These are phyloP conservation scores for Caloenas nicobarica DNA, from an alignment of 2,113 vertebrate species.

Conservation along the genomic window DNA sequence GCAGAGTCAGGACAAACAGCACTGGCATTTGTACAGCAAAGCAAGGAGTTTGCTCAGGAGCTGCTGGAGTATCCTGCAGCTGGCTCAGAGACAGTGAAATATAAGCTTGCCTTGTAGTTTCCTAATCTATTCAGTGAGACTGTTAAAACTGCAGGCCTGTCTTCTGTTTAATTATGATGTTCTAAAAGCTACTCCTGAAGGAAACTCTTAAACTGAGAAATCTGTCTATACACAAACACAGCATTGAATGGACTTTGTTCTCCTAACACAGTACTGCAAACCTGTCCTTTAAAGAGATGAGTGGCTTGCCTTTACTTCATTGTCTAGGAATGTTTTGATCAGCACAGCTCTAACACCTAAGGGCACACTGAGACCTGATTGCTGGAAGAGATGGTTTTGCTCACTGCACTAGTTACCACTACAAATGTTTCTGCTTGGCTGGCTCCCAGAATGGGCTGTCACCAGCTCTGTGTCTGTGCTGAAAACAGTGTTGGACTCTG, in stretches of 20 bases:
- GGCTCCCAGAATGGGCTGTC: neutral
- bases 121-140: neutral
- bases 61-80: neutral
- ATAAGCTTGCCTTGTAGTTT: neutral
- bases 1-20: neutral
- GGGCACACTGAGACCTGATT: neutral
- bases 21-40: neutral
- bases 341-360: neutral
- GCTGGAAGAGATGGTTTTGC: slow-evolving; percentile 18
- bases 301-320: neutral
- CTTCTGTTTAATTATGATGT: neutral
- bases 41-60: neutral
- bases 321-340: slow-evolving; percentile 44
- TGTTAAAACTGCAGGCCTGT: neutral
- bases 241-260: neutral
- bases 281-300: slow-evolving; percentile 16
- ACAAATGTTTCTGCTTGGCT: slow-evolving; percentile 1
- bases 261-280: neutral
- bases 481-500: neutral
- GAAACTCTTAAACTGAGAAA: neutral
- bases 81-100: neutral
- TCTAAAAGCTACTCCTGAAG: neutral
- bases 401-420: neutral
- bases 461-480: neutral
- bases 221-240: neutral